Evolutionary conservation across 2,888 invertebrate species (phyloP), one percentile per base, ranked within the genome.

Genomic region (Nyleta sp.): DNA sequence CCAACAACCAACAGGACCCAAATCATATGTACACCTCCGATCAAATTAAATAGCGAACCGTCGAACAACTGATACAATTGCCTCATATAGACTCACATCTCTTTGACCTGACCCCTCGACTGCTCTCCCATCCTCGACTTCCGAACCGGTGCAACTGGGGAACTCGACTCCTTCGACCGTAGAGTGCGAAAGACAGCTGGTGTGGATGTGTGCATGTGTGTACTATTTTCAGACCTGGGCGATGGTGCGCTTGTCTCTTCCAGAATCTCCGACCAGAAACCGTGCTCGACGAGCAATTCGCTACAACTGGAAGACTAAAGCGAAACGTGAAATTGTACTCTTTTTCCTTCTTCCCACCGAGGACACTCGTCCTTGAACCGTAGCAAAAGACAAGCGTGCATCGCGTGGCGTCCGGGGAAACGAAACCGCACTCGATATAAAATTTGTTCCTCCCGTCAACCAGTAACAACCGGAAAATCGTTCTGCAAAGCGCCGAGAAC

Each of bases 131-230:
- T n/a, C n/a, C n/a, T n/a, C n/a, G n/a, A n/a, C n/a, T n/a, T n/a
- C n/a, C n/a, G n/a, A n/a, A n/a, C n/a, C n/a, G n/a, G n/a, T n/a
- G n/a, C n/a, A n/a, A n/a, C n/a, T n/a, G n/a, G n/a, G 84, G 84
- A 87, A 85, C 87, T 86, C 86, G 86, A 84, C 84, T 81, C 75
- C 80, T 83, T 83, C 84, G 84, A 87, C 83, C 86, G 84, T 84
- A 84, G 83, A 86, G 86, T 87, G 84, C 87, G 87, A 88, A 87
- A 88, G 88, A 88, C 88, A 88, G 86, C 87, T 86, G 87, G 87
- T 24, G 24, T n/a, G n/a, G n/a, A n/a, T n/a, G n/a, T n/a, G n/a
- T n/a, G n/a, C n/a, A n/a, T 87, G 77, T 81, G 71, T 88, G 85
- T 84, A 84, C 82, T 85, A 84, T 84, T 86, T 83, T 80, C 83